Conservation (phyloP, 2,797 vertebrate species). For the Sitta carolinensis region DNA sequence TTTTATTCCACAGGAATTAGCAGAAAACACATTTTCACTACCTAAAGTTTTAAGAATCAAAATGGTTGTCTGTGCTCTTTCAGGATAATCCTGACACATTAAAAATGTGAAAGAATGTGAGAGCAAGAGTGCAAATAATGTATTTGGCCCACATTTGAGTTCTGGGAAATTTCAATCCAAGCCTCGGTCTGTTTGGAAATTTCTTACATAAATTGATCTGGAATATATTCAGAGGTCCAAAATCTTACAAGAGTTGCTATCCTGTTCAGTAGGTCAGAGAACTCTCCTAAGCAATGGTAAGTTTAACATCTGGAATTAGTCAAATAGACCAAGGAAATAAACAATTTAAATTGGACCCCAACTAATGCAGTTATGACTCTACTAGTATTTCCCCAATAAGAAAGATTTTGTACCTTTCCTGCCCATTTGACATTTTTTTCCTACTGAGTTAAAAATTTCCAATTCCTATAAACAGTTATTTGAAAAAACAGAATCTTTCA, state of each 20-base stretch:
- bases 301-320: neutral
- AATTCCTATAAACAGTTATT: neutral
- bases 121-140: neutral
- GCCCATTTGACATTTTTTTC: neutral
- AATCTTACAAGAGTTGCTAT: neutral
- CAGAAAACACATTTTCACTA: neutral
- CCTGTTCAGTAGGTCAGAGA: neutral
- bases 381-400: neutral
- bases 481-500: neutral
- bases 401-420: neutral
- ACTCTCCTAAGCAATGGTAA: neutral
- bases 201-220: neutral
- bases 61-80: neutral
- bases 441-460: neutral
- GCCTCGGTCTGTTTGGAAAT: neutral
- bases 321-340: neutral
- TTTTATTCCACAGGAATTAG: neutral
- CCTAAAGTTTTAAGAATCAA: neutral
- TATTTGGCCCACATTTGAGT: neutral
- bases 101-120: neutral
- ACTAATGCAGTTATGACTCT: neutral
- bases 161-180: neutral
- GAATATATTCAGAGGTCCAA: neutral
- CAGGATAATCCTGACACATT: neutral
- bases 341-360: neutral